Percentiles rank a stretch among this genome's conserved stretches.
These are phyloP conservation scores for Drosophila eugracilis DNA, from an alignment of 1,140 invertebrate species.

Conservation along the genomic window DNA sequence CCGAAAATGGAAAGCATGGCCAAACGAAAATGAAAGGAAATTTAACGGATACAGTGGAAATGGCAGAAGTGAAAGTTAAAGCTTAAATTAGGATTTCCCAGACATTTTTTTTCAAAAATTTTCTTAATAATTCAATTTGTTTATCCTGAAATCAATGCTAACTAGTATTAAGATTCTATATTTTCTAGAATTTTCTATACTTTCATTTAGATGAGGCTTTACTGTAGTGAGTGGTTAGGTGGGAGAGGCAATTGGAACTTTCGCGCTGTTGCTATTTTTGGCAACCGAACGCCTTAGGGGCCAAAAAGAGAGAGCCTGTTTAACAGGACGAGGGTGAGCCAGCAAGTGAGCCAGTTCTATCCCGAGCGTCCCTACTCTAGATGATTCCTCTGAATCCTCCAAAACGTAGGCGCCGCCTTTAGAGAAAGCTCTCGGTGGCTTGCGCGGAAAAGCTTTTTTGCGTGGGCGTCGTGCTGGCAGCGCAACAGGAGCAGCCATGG, in stretches of 20 bases:
- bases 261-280: slow-evolving; percentile 74
- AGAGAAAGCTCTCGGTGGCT: slow-evolving; percentile 20
- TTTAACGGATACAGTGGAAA: slow-evolving; percentile 11
- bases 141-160: no score
- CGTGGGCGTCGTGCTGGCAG: slow-evolving; percentile 57
- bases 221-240: slow-evolving; percentile 9
- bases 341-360: slow-evolving; percentile 3
- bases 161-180: background rate
- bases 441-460: slow-evolving; percentile 29
- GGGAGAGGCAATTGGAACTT: slow-evolving; percentile 42
- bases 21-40: slow-evolving; percentile 53
- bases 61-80: background rate
- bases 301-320: background rate
- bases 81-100: no score
- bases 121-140: no score
- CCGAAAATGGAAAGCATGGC: slow-evolving; percentile 21
- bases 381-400: background rate
- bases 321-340: background rate
- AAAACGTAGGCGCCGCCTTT: slow-evolving; percentile 46
- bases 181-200: background rate
- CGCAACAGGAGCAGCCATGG: slow-evolving; percentile 49
- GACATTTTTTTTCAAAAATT: no score
- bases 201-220: background rate
- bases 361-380: background rate
- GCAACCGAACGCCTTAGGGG: slow-evolving; percentile 31